These are phyloP conservation scores for Brachionus rubens DNA, from an alignment of 1,140 invertebrate species.

Conservation along the genomic window DNA sequence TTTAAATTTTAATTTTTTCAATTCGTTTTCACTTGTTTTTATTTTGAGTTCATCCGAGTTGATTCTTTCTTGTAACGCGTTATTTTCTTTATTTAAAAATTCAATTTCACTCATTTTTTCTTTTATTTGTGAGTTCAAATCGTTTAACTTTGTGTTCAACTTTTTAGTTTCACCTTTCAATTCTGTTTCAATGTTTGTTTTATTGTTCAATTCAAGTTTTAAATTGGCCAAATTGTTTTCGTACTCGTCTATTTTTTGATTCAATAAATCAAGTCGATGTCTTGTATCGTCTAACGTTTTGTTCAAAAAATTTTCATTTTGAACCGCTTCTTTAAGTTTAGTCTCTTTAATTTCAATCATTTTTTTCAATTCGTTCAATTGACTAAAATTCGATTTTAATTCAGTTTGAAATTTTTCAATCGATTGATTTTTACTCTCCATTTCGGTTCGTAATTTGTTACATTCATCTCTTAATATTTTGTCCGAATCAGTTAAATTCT, in stretches of 20 bases:
- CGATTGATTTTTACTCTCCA: constrained; percentile 3
- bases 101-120: constrained; percentile 46
- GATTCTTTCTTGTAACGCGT: constrained; percentile 34
- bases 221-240: background rate
- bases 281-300: background rate
- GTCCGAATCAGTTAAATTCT: constrained; percentile 23
- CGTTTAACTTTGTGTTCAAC: constrained; percentile 18
- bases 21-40: background rate
- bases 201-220: background rate
- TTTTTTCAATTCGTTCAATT: constrained; percentile 14
- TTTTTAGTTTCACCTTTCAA: background rate
- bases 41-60: constrained; percentile 30
- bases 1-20: constrained; percentile 24
- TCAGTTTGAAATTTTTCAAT: background rate
- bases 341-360: constrained; percentile 28
- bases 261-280: background rate
- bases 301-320: constrained; percentile 4
- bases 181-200: background rate
- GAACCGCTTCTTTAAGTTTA: background rate
- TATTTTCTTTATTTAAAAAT: constrained; percentile 47
- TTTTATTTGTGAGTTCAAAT: constrained; percentile 6
- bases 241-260: constrained; percentile 8
- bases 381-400: constrained; percentile 20
- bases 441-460: background rate
- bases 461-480: constrained; percentile 30